These are phyloP conservation scores for Cantharis rufa DNA, from an alignment of 2,888 invertebrate genomes.

Conservation along the genomic window DNA sequence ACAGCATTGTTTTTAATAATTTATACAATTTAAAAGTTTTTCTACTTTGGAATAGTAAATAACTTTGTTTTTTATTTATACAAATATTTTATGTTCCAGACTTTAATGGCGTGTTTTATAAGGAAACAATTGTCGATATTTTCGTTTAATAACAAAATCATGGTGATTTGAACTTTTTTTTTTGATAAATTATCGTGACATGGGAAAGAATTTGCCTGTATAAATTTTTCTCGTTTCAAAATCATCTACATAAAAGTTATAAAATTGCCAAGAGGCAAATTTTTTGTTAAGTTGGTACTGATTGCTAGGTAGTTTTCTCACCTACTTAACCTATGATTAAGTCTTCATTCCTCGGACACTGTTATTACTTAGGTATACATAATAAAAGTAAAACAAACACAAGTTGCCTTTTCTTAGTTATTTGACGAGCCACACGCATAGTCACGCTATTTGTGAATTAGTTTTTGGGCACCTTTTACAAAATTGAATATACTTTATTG, in stretches of 20 bases:
- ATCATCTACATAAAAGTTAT: conserved; percentile 2
- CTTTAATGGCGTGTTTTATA: not conserved
- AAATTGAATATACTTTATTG: not conserved
- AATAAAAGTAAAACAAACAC: conserved; percentile 21
- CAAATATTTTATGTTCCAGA: not conserved
- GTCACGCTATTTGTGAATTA: conserved; percentile 5
- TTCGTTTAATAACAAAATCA: not conserved
- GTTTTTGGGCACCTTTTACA: not conserved
- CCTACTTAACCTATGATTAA: conserved; percentile 48
- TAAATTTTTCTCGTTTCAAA: conserved; percentile 1
- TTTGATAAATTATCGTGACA: not conserved
- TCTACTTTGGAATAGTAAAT: not conserved
- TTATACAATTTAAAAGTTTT: not conserved
- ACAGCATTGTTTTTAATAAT: not conserved
- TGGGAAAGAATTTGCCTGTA: conserved; percentile 20
- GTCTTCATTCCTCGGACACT: conserved; percentile 38
- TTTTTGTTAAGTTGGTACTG: conserved; percentile 24
- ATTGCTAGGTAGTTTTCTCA: conserved; percentile 47
- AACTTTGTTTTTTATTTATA: not conserved
- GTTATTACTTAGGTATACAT: conserved; percentile 36
- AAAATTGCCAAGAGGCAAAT: conserved; percentile 12
- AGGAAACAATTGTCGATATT: not conserved
- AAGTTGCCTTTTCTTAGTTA: conserved; percentile 5
- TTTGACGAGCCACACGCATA: conserved; percentile 14
- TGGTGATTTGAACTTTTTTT: not conserved